These are phyloP conservation scores for Chrysogorgia sp. DNA, from an alignment of 92 coral and sea anemone genomes.

Conservation along the genomic window DNA sequence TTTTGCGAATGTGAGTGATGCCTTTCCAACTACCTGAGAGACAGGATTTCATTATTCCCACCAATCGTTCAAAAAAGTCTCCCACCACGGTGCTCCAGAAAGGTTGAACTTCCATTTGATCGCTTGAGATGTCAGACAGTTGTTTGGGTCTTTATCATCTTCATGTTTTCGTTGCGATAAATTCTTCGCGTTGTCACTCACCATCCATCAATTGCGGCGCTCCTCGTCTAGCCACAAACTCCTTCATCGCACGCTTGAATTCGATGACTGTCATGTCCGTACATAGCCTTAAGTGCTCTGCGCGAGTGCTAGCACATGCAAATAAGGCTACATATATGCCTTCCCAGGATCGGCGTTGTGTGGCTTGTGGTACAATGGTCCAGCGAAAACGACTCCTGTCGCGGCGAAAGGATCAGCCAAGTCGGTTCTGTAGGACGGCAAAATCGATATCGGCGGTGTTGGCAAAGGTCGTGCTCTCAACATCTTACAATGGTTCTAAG, in stretches of 20 bases:
- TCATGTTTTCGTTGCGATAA: slow-evolving; percentile 46
- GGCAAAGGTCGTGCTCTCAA: slow-evolving; percentile 33
- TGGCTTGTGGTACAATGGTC: slow-evolving; percentile 48
- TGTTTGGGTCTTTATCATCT: slow-evolving; percentile 23
- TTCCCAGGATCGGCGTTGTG: slow-evolving; percentile 20
- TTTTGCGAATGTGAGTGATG: neutral
- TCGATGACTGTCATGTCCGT: slow-evolving; percentile 43
- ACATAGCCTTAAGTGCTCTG: slow-evolving; percentile 49
- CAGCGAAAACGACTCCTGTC: slow-evolving; percentile 66
- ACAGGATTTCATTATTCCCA: slow-evolving; percentile 46
- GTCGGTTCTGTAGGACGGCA: slow-evolving; percentile 53
- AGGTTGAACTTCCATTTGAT: slow-evolving; percentile 53
- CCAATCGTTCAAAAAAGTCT: slow-evolving; percentile 39
- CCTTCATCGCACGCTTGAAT: slow-evolving; percentile 49
- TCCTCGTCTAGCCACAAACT: slow-evolving; percentile 60
- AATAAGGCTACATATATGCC: slow-evolving; percentile 53
- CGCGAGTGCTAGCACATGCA: slow-evolving; percentile 33
- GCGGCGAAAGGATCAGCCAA: slow-evolving; percentile 55
- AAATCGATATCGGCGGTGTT: slow-evolving; percentile 13
- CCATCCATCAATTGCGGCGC: slow-evolving; percentile 5
- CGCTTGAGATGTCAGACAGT: slow-evolving; percentile 27
- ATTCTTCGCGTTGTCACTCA: slow-evolving; percentile 47
- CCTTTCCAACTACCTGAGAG: slow-evolving; percentile 17
- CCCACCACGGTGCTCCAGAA: slow-evolving; percentile 55
- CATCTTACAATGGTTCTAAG: slow-evolving; percentile 45